Conservation (phyloP, 1,140 invertebrate species). For the Bombus balteatus region DNA sequence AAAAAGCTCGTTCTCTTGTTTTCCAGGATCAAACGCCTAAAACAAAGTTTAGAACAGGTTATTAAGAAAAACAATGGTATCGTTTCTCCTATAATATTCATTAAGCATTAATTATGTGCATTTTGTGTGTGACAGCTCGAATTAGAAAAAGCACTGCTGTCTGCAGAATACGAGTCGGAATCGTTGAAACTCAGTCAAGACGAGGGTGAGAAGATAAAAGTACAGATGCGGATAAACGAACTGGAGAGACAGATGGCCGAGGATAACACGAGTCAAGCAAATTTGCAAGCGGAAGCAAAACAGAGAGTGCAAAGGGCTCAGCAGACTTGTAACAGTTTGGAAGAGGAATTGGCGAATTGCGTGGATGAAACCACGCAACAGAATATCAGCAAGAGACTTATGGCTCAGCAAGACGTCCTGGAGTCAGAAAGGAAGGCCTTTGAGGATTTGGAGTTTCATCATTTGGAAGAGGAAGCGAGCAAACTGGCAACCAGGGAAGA, state of each 20-base stretch:
- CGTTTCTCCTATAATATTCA: not conserved
- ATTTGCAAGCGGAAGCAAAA: slow-evolving; percentile 80
- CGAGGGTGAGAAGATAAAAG: slow-evolving; percentile 87
- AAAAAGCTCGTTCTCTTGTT: not conserved
- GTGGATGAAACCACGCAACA: slow-evolving; percentile 68
- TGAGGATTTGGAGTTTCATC: slow-evolving; percentile 96
- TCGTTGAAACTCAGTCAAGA: slow-evolving; percentile 87
- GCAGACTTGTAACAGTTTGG: slow-evolving; percentile 77
- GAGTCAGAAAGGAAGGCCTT: slow-evolving; percentile 91
- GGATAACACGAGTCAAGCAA: slow-evolving; percentile 77
- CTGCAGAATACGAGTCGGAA: slow-evolving; percentile 91
- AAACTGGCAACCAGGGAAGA: slow-evolving; percentile 91
- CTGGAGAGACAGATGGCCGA: slow-evolving; percentile 83
- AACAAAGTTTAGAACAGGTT: not conserved
- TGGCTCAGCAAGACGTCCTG: slow-evolving; percentile 85
- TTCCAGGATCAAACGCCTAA: not conserved
- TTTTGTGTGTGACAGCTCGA: slow-evolving; percentile 86
- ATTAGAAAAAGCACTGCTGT: slow-evolving; percentile 91
- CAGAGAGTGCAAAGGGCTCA: slow-evolving; percentile 77
- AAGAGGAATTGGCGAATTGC: slow-evolving; percentile 74
- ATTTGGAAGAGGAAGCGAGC: slow-evolving; percentile 95
- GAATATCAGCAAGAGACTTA: slow-evolving; percentile 73
- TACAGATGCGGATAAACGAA: slow-evolving; percentile 85
- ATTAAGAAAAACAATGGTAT: too few relatives aligned
- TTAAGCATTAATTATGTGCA: not conserved